These are phyloP conservation scores for Pseudococcus viburni DNA, from an alignment of 2,888 invertebrate genomes.

Conservation along the genomic window DNA sequence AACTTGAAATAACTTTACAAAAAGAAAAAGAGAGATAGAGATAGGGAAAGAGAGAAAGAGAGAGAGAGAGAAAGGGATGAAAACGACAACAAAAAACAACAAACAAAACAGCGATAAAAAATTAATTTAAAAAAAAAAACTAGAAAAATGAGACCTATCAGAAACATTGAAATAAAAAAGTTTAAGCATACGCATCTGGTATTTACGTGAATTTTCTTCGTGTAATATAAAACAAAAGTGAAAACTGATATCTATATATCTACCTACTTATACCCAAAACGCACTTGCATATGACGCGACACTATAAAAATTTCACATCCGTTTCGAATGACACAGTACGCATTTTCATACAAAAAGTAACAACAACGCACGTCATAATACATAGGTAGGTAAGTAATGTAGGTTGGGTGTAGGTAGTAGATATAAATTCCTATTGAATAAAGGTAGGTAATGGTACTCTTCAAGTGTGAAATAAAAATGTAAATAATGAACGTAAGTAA, in stretches of 20 bases:
- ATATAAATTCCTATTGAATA: no score
- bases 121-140: neutral
- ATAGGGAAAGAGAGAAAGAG: neutral
- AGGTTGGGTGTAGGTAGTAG: no score
- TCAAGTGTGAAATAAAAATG: no score
- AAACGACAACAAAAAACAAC: neutral
- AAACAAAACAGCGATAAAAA: neutral
- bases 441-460: no score
- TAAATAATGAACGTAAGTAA: no score
- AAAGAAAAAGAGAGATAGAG: neutral
- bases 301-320: no score
- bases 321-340: no score
- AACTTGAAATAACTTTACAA: neutral
- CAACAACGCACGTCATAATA: no score
- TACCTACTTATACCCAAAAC: no score
- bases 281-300: no score
- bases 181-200: neutral
- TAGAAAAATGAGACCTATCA: constrained; percentile 2
- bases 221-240: neutral
- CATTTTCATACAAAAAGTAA: no score
- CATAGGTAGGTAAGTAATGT: no score
- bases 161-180: neutral
- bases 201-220: neutral
- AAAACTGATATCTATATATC: neutral
- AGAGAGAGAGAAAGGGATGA: neutral